Conservation (phyloP, 1,140 invertebrate genomes). For the Bombus consobrinus region DNA sequence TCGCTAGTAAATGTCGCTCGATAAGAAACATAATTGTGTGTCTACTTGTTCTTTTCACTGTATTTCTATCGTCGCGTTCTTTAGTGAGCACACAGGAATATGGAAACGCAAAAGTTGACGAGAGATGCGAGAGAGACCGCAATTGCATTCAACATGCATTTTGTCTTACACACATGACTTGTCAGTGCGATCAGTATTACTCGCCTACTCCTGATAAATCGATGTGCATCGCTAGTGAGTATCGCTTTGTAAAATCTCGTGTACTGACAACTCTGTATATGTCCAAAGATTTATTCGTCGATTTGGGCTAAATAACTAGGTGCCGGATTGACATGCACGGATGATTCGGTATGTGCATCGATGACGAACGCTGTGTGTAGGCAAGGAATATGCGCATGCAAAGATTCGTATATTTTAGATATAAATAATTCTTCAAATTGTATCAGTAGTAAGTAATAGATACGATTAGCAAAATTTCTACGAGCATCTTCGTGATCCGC, state of each 20-base stretch:
- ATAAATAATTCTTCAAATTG: slow-evolving; percentile 69
- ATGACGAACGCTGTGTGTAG: slow-evolving; percentile 65
- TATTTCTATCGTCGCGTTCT: not conserved
- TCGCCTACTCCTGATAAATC: slow-evolving; percentile 54
- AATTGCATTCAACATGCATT: slow-evolving; percentile 65
- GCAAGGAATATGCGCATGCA: slow-evolving; percentile 63
- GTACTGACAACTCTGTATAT: not conserved
- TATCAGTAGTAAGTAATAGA: slow-evolving; percentile 58
- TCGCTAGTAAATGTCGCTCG: not conserved
- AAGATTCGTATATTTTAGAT: slow-evolving; percentile 63
- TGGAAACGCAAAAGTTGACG: slow-evolving; percentile 17
- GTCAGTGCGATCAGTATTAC: slow-evolving; percentile 62
- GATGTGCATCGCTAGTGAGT: slow-evolving; percentile 67
- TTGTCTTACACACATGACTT: slow-evolving; percentile 57
- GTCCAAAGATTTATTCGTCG: not conserved
- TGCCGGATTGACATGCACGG: slow-evolving; percentile 49
- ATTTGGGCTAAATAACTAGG: slow-evolving; percentile 39
- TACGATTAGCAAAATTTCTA: not conserved
- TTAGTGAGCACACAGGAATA: not conserved
- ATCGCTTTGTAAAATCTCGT: not conserved
- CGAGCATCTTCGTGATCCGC: not conserved
- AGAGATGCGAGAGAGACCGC: slow-evolving; percentile 58
- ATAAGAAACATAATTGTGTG: not conserved
- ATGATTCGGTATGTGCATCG: slow-evolving; percentile 37
- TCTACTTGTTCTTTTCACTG: not conserved